phyloP scores from a whole-genome alignment of 2,113 vertebrate species.

The Actenoides hombroni region DNA sequence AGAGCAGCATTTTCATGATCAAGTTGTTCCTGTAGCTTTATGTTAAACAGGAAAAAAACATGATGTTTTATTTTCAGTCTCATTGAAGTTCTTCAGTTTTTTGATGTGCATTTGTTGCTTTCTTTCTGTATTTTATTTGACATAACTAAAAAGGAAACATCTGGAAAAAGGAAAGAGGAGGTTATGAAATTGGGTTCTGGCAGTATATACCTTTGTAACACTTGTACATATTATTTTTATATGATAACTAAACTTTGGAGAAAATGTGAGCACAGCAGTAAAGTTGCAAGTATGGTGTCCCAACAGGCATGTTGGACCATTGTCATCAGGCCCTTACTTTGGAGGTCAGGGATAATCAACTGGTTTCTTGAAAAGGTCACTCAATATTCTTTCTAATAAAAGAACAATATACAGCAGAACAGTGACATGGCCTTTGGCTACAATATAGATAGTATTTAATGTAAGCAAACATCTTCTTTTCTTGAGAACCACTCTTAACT shows the following conservation, averaged over 20 bases:
- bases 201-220: background rate
- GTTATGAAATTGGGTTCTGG: background rate
- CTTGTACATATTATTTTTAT: background rate
- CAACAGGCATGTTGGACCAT: background rate
- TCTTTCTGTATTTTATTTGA: background rate
- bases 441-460: background rate
- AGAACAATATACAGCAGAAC: background rate
- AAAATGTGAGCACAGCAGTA: background rate
- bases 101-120: background rate
- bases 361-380: background rate
- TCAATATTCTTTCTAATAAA: background rate
- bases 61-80: background rate
- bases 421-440: background rate
- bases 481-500: background rate
- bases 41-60: background rate
- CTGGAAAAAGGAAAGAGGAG: background rate
- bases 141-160: background rate
- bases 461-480: background rate
- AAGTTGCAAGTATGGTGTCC: background rate
- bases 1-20: background rate
- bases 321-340: background rate
- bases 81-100: background rate
- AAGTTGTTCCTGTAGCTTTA: background rate
- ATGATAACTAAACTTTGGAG: background rate
- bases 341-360: background rate